A percentile compares a stretch with the other conserved stretches of the same genome.
These are phyloP conservation scores for Mactromeris polynyma DNA, from an alignment of 2,888 invertebrate species.

Conservation along the genomic window DNA sequence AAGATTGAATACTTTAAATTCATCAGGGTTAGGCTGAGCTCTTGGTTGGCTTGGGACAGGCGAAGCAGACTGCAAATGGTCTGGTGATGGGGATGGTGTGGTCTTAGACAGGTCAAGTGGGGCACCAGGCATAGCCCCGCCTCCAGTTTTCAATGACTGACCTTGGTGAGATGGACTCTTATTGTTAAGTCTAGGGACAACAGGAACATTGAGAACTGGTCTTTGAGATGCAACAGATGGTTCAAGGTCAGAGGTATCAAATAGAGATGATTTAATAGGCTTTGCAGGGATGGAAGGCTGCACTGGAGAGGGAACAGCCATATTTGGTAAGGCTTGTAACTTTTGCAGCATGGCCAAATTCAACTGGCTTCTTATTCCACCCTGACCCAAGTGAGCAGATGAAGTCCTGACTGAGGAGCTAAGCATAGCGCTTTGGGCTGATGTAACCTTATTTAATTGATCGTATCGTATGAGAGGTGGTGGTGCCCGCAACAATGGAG, in stretches of 20 bases:
- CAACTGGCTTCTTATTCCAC: not conserved
- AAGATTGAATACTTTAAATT: constrained; percentile 82
- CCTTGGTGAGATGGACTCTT: constrained; percentile 24
- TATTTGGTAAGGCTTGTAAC: constrained; percentile 59
- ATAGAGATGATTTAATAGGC: constrained; percentile 59
- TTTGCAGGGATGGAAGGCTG: constrained; percentile 32
- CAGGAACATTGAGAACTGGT: constrained; percentile 76
- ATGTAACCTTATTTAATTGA: constrained; percentile 50
- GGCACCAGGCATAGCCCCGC: constrained; percentile 18
- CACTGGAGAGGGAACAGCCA: constrained; percentile 31
- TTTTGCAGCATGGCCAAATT: constrained; percentile 32
- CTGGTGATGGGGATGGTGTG: constrained; percentile 57
- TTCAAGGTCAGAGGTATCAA: constrained; percentile 63
- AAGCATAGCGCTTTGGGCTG: constrained; percentile 25
- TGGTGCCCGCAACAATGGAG: constrained; percentile 74
- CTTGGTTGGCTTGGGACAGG: constrained; percentile 32
- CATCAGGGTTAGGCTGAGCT: constrained; percentile 76
- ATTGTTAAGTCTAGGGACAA: constrained; percentile 47
- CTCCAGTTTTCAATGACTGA: not conserved
- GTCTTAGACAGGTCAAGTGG: constrained; percentile 71
- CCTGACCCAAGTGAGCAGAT: not conserved
- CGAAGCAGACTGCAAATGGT: constrained; percentile 34
- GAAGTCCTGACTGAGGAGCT: constrained; percentile 18
- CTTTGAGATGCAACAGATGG: constrained; percentile 45
- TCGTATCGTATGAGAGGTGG: constrained; percentile 72